phyloP scores from a whole-genome alignment of 2,888 invertebrate species.

The Xanthia icteritia region DNA sequence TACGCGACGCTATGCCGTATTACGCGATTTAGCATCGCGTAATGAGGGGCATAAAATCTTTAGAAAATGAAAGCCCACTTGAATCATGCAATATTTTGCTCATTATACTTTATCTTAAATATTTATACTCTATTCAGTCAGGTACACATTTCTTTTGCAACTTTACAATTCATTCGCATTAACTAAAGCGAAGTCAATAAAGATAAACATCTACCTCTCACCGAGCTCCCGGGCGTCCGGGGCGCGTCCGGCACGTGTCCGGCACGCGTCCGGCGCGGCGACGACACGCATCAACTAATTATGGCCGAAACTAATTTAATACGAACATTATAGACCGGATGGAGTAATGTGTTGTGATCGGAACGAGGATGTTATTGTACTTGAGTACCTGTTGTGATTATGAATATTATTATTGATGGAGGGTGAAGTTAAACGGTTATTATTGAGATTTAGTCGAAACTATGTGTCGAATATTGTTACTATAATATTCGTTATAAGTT shows the following conservation, averaged over 20 bases:
- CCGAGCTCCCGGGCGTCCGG: constrained; percentile 28
- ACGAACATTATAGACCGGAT: constrained; percentile 53
- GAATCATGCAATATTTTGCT: background rate
- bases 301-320: constrained; percentile 44
- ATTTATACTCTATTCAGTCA: background rate
- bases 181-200: constrained; percentile 54
- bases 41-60: too few relatives aligned
- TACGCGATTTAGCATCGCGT: background rate
- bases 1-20: background rate
- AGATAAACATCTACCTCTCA: constrained; percentile 59
- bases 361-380: constrained; percentile 2
- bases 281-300: constrained; percentile 64
- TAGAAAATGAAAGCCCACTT: background rate
- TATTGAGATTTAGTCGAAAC: constrained; percentile 6
- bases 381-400: constrained; percentile 34
- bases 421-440: constrained; percentile 13
- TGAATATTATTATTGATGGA: constrained; percentile 32
- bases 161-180: background rate
- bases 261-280: constrained; percentile 61
- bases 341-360: constrained; percentile 46
- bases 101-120: background rate
- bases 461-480: background rate
- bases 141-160: background rate
- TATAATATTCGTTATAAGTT: background rate
- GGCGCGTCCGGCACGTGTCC: constrained; percentile 58